Conservation (phyloP, 1,140 invertebrate species). For the Campoletis sonorensis region DNA sequence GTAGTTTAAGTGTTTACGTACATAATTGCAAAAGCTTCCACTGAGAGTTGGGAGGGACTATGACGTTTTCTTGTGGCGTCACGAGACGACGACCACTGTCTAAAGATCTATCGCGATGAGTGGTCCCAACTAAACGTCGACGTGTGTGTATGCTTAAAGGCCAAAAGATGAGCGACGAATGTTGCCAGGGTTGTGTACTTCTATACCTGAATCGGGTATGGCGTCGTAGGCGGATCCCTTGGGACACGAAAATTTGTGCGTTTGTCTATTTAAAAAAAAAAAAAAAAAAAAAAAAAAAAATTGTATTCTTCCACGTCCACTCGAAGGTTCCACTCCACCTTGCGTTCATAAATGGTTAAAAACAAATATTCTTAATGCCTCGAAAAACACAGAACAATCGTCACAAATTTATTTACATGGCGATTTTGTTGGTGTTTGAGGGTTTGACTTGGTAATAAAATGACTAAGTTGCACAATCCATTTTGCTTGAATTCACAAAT, state of each 20-base stretch:
- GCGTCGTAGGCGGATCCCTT: not conserved
- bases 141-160: not conserved
- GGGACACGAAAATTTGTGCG: not conserved
- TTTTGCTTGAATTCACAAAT: too few species aligned
- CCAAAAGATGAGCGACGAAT: not conserved
- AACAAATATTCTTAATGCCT: not conserved
- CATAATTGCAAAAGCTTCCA: slow-evolving; percentile 51
- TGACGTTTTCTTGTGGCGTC: slow-evolving; percentile 2
- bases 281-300: too few species aligned
- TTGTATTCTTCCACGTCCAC: not conserved
- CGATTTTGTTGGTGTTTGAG: not conserved
- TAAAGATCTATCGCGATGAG: slow-evolving; percentile 10
- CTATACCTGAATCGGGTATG: slow-evolving; percentile 3
- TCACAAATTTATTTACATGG: not conserved
- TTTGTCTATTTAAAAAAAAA: not conserved
- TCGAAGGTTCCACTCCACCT: not conserved
- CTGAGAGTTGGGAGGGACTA: not conserved
- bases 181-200: not conserved
- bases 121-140: too few species aligned
- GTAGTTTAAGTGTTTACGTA: slow-evolving; percentile 46
- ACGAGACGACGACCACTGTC: not conserved
- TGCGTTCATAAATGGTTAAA: not conserved
- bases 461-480: too few species aligned
- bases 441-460: not conserved
- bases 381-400: not conserved